Conservation (phyloP, 2,113 vertebrate species). For the Herpetotheres cachinnans region DNA sequence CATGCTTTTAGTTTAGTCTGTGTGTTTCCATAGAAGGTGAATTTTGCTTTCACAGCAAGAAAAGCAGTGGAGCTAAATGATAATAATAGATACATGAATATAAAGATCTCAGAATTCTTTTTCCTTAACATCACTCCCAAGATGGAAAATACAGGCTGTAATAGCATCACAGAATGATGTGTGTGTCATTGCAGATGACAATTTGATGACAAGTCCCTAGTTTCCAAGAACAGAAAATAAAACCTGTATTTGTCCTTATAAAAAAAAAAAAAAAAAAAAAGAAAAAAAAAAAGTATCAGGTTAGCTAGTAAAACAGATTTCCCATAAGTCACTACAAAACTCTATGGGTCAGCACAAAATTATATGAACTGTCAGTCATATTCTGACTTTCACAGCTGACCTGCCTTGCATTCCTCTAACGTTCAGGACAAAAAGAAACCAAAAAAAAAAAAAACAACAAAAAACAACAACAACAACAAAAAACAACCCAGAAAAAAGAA, state of each 20-base stretch:
- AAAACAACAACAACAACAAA: too few species aligned
- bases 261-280: not conserved
- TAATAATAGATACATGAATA: not conserved
- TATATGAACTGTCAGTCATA: not conserved
- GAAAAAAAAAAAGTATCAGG: not conserved
- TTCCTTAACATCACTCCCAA: not conserved
- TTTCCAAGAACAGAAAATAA: not conserved
- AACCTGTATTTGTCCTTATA: not conserved
- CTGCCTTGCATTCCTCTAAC: not conserved
- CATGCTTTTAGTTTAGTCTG: not conserved
- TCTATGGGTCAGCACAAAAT: not conserved
- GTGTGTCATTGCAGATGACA: too few species aligned
- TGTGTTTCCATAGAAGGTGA: not conserved
- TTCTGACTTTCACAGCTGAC: not conserved
- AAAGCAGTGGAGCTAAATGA: not conserved
- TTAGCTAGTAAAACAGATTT: not conserved
- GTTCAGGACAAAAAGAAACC: not conserved
- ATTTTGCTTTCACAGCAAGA: not conserved
- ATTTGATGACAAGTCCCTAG: not conserved
- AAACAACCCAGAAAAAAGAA: too few species aligned
- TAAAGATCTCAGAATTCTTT: not conserved
- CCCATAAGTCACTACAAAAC: not conserved
- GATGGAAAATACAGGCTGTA: not conserved
- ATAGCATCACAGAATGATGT: not conserved
- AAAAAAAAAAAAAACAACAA: not conserved